phyloP scores from a whole-genome alignment of 2,113 vertebrate species.

The Xenopus laevis region DNA sequence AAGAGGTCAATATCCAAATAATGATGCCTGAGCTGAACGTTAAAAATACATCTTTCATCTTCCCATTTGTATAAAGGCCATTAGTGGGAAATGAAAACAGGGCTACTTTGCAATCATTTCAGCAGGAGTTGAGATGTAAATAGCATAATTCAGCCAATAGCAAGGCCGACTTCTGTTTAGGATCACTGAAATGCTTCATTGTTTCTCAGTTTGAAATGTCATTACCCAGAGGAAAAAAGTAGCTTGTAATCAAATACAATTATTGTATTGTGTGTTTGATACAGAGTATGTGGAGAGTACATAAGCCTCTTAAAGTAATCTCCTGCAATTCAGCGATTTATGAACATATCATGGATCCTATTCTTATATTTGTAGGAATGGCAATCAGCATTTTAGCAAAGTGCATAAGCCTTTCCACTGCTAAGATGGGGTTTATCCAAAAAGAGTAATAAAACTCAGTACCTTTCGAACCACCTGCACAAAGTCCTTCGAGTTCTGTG shows the following conservation, averaged over 20 bases:
- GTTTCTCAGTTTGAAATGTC: background rate
- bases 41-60: conserved; percentile 7
- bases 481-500: conserved; percentile 96
- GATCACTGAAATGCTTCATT: background rate
- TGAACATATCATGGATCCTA: too few species aligned
- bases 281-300: background rate
- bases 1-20: background rate
- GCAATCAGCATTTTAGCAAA: too few species aligned
- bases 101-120: background rate
- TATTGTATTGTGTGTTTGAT: background rate
- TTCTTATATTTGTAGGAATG: too few species aligned
- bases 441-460: background rate
- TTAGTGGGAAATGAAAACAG: background rate
- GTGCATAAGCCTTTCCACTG: too few species aligned
- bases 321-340: background rate
- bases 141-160: background rate
- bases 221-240: background rate
- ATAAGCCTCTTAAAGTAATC: background rate
- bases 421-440: too few species aligned
- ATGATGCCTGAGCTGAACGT: too few species aligned
- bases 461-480: conserved; percentile 98
- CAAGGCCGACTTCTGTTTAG: background rate
- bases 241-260: background rate
- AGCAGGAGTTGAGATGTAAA: background rate
- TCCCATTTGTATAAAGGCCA: background rate